Evolutionary conservation across 1,140 invertebrate genomes (phyloP).

Genomic region (Pogonus chalceus): DNA sequence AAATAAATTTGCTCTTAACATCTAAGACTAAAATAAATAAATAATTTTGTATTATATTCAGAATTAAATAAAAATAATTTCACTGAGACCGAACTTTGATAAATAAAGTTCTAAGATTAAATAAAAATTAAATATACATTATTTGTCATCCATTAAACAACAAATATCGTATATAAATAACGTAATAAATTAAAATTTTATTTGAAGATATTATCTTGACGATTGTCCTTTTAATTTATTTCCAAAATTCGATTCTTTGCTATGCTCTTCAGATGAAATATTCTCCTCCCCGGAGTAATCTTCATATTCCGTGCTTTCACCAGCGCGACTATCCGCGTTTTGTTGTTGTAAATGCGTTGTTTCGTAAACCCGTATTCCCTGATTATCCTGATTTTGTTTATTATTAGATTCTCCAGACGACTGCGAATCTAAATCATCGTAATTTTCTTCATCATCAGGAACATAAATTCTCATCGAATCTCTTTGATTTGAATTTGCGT

Average conservation of each 20-base stretch:
- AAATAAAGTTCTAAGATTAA: too few relatives aligned
- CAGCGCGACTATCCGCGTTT: slow-evolving; percentile 25
- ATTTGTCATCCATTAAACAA: too few relatives aligned
- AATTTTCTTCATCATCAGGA: slow-evolving; percentile 25
- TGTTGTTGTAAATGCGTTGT: slow-evolving; percentile 27
- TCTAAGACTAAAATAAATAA: too few relatives aligned
- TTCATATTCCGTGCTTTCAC: slow-evolving; percentile 20
- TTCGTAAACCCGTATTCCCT: background rate
- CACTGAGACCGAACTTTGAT: too few relatives aligned
- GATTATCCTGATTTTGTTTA: slow-evolving; percentile 17
- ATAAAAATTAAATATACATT: too few relatives aligned
- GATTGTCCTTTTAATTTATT: background rate
- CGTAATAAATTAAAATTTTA: too few relatives aligned
- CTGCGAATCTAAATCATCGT: slow-evolving; percentile 22
- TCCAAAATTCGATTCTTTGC: background rate
- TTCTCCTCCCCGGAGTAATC: slow-evolving; percentile 22
- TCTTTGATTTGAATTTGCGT: slow-evolving; percentile 18
- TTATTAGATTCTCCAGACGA: slow-evolving; percentile 20
- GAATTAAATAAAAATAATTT: too few relatives aligned
- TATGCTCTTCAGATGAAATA: background rate
- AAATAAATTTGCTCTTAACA: too few relatives aligned
- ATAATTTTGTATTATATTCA: too few relatives aligned
- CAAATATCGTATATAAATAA: too few relatives aligned
- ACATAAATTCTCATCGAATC: slow-evolving; percentile 38
- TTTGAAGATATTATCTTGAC: too few relatives aligned